Conservation (phyloP, 2,888 invertebrate species). For the Drosophila seclusa region DNA sequence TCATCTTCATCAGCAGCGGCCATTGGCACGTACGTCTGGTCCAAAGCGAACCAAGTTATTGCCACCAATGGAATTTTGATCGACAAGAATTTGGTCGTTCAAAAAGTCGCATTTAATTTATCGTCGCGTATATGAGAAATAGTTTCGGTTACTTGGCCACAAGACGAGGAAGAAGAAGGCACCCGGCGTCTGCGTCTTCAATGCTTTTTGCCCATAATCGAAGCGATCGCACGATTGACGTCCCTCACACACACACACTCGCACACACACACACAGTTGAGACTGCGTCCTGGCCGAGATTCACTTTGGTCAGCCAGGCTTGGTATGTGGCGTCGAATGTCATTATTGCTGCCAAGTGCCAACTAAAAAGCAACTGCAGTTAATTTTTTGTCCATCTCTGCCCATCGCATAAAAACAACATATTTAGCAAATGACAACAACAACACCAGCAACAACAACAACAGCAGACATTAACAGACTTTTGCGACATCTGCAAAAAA, state of each 20-base stretch:
- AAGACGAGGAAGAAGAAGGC: conserved; percentile 9
- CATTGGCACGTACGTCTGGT: conserved; percentile 71
- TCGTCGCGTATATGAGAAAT: conserved; percentile 84
- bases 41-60: conserved; percentile 63
- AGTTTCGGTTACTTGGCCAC: conserved; percentile 76
- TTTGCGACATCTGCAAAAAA: conserved; percentile 39
- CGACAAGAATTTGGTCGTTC: conserved; percentile 85
- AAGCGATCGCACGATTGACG: conserved; percentile 78
- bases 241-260: conserved; percentile 54
- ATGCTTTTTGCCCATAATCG: conserved; percentile 70
- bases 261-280: conserved; percentile 15
- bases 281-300: conserved; percentile 18
- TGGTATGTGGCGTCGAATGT: conserved; percentile 84
- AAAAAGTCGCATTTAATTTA: conserved; percentile 85
- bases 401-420: conserved; percentile 80
- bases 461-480: conserved; percentile 53
- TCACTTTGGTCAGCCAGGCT: conserved; percentile 28
- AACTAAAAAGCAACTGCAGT: conserved; percentile 82
- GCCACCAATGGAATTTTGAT: conserved; percentile 85
- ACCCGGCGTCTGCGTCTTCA: conserved; percentile 61
- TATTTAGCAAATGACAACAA: conserved; percentile 83
- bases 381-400: conserved; percentile 74
- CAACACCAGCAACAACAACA: conserved; percentile 55
- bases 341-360: conserved; percentile 83
- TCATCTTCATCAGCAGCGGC: conserved; percentile 30